Evolutionary conservation across 2,797 vertebrate genomes (phyloP), one percentile per base, ranked within the genome.

Genomic region (Phylloscopus collybita): DNA sequence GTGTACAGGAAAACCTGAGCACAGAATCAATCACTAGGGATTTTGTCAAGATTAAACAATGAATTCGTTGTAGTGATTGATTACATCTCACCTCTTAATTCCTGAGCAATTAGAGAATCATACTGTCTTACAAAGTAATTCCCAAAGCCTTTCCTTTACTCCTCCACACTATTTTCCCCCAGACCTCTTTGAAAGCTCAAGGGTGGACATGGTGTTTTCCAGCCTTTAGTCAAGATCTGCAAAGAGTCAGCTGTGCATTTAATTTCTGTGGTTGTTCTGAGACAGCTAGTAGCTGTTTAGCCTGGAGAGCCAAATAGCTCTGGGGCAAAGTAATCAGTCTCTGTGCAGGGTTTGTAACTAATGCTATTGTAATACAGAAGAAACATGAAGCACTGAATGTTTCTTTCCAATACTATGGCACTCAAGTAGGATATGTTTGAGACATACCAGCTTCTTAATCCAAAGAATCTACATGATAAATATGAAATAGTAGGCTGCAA

Each of bases 221-320:
- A 93, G 69, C 36, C 87, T 89, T 86, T 50, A 86, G 69, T 82
- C 49, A 72, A 90, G 74, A 94, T 60, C 74, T 87, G 49, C 51
- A 70, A 66, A 81, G 45, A 94, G 50, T 73, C 86, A 94, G 89
- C 49, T 97, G 62, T 83, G 65, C 67, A 82, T 93, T 90, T 92
- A 53, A 90, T 83, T 95, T 86, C 50, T 88, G 36, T 57, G 36
- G 70, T 53, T 85, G 42, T 42, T 22, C 62, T 90, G 83, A 93
- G 50, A 80, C 70, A 87, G 62, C 62, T 54, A 76, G 80, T 80
- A 81, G 79, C 29, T 85, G 73, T 92, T 97, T 71, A 73, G 42
- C 80, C 76, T 89, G 49, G 56, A 93, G 7, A 97, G 45, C 50
- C 87, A 92, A 93, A 86, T 91, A 66, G 73, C 86, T 92, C 51